Conservation (phyloP, 2,113 vertebrate genomes). For the Ictalurus punctatus region DNA sequence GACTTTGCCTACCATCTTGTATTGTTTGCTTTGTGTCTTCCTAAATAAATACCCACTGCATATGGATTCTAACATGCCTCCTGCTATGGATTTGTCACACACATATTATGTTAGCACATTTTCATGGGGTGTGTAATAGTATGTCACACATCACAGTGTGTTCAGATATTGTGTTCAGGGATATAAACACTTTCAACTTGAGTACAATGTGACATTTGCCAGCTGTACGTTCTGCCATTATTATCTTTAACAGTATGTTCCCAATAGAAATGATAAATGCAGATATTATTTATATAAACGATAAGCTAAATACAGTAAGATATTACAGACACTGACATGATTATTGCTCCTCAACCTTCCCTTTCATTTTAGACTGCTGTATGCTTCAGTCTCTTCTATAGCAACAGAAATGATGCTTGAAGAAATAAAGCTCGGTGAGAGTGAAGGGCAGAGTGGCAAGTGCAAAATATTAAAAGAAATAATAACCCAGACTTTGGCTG, state of each 20-base stretch:
- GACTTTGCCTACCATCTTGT: too few species aligned
- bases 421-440: conserved; percentile 39
- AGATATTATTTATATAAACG: not conserved
- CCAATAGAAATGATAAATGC: not conserved
- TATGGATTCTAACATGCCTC: too few species aligned
- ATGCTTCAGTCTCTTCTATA: not conserved
- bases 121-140: not conserved
- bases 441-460: conserved; percentile 44
- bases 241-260: not conserved
- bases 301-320: not conserved
- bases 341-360: conserved; percentile 3
- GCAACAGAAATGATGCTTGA: conserved; percentile 20
- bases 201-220: not conserved
- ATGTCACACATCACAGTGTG: not conserved
- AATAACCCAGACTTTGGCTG: conserved; percentile 45
- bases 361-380: conserved; percentile 1
- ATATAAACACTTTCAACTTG: not conserved
- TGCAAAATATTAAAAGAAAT: conserved; percentile 48
- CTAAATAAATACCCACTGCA: too few species aligned
- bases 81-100: too few species aligned
- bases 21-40: too few species aligned
- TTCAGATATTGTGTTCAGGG: not conserved
- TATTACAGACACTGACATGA: not conserved
- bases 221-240: not conserved
- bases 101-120: not conserved